Evolutionary conservation across 2,797 vertebrate species (phyloP).

Genomic region (Myiothlypis chrysogaster): DNA sequence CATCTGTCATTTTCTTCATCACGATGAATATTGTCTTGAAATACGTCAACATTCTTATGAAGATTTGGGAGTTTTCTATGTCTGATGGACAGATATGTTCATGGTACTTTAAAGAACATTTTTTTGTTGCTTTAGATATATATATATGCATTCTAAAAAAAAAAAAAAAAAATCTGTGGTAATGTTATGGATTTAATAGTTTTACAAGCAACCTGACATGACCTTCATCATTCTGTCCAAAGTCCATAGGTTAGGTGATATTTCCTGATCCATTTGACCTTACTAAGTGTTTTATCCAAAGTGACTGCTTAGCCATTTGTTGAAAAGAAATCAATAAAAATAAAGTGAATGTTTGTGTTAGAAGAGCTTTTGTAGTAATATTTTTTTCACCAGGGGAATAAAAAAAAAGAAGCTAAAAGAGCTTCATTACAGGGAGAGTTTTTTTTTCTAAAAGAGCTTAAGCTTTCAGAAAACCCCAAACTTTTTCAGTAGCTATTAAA

Average conservation of each 20-base stretch:
- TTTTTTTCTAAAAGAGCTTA: not conserved
- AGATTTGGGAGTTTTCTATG: not conserved
- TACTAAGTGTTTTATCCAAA: conserved; percentile 25
- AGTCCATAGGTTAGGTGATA: not conserved
- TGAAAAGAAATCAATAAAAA: conserved; percentile 60
- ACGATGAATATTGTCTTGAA: not conserved
- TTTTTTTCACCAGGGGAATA: not conserved
- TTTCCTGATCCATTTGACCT: conserved; percentile 30
- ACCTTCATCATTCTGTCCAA: not conserved
- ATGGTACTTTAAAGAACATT: not conserved
- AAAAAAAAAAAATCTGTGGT: not conserved
- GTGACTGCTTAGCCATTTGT: not conserved
- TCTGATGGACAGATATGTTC: not conserved
- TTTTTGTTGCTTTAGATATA: not conserved
- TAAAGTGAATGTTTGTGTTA: not conserved
- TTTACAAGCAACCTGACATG: not conserved
- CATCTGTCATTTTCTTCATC: not conserved
- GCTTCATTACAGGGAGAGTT: not conserved
- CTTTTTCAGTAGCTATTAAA: not conserved
- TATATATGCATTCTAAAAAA: not conserved
- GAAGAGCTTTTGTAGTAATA: not conserved
- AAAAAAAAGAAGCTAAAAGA: not conserved
- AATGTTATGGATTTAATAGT: not conserved
- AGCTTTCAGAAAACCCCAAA: not conserved
- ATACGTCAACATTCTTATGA: not conserved